phyloP scores from a whole-genome alignment of 2,797 vertebrate species.

The Potorous gilbertii region DNA sequence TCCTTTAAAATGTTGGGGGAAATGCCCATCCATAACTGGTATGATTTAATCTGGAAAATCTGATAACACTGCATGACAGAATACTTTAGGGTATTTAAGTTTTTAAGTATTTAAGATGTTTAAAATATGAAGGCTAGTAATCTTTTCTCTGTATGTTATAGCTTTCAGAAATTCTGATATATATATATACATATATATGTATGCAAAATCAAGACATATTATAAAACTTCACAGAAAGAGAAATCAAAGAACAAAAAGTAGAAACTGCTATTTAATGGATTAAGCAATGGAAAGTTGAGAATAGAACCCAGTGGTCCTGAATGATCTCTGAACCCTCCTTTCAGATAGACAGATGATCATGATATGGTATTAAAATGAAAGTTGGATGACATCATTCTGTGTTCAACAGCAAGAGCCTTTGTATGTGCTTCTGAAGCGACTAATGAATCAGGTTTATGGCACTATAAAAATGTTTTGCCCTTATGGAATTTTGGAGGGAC shows the following conservation, averaged over 20 bases:
- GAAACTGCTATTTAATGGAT: background rate
- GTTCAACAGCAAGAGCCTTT: background rate
- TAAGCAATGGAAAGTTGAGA: background rate
- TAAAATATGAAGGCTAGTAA: constrained; percentile 44
- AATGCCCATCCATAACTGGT: background rate
- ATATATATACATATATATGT: background rate
- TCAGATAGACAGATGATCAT: background rate
- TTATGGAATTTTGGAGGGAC: constrained; percentile 37
- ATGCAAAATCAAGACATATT: constrained; percentile 37
- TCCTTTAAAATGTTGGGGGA: background rate
- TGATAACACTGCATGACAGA: constrained; percentile 36
- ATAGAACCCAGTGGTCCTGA: background rate
- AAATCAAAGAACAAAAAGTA: constrained; percentile 47
- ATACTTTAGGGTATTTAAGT: background rate
- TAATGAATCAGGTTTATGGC: background rate
- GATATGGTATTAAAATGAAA: background rate
- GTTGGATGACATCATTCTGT: background rate
- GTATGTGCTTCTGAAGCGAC: background rate
- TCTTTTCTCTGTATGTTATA: constrained; percentile 10
- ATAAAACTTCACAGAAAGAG: constrained; percentile 39
- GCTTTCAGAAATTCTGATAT: constrained; percentile 30
- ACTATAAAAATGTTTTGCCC: constrained; percentile 7
- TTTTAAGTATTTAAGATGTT: background rate
- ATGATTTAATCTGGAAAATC: constrained; percentile 39
- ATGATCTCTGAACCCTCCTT: constrained; percentile 6